Percentiles rank a stretch among this genome's conserved stretches.
Conservation (phyloP, 1,140 invertebrate species). For the Cephus cinctus region DNA sequence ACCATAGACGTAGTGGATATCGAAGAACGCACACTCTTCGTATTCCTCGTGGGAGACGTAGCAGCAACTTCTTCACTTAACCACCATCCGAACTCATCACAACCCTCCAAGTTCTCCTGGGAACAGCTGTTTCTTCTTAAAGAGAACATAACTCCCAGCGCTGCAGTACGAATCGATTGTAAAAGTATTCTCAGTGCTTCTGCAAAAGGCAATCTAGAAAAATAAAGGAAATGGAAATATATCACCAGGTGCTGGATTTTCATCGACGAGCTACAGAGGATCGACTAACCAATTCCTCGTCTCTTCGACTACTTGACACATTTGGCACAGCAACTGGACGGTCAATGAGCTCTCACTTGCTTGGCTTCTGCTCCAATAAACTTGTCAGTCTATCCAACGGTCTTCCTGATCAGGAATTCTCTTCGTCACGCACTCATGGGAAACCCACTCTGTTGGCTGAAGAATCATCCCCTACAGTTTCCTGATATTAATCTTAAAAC, state of each 20-base stretch:
- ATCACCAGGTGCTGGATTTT: not conserved
- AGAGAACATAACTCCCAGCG: not conserved
- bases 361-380: constrained; percentile 18
- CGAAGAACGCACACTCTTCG: constrained; percentile 20
- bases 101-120: not conserved
- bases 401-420: too few species aligned
- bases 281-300: constrained; percentile 9
- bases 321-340: too few species aligned
- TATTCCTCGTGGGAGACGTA: constrained; percentile 12
- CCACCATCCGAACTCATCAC: constrained; percentile 46
- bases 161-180: not conserved
- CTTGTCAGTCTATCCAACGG: too few species aligned
- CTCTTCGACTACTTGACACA: constrained; percentile 9
- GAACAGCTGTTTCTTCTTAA: constrained; percentile 1
- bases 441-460: too few species aligned
- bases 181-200: not conserved
- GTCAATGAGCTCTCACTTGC: constrained; percentile 18
- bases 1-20: constrained; percentile 25
- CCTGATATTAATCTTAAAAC: too few species aligned
- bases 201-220: not conserved
- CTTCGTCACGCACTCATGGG: too few species aligned
- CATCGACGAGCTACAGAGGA: too few species aligned
- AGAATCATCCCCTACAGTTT: too few species aligned
- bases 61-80: constrained; percentile 21
- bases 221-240: not conserved